phyloP scores from a whole-genome alignment of 2,797 vertebrate genomes.

The Rhinatrema bivittatum region DNA sequence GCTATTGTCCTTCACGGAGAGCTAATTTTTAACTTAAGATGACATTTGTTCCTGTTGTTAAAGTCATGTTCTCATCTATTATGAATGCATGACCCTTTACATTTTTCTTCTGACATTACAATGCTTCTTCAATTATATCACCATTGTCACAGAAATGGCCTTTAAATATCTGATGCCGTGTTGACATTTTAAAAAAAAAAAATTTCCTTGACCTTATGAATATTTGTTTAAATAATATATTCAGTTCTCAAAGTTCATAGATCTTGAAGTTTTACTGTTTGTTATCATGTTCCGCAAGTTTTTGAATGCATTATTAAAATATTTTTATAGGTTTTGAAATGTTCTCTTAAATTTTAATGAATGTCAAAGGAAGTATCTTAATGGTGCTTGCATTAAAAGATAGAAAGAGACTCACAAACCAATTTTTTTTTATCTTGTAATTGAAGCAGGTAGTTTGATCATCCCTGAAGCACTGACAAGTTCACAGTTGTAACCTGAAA shows the following conservation, averaged over 20 bases:
- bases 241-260: conserved; percentile 8
- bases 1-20: too few species aligned
- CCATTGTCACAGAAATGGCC: neutral
- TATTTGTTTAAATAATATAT: conserved; percentile 5
- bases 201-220: neutral
- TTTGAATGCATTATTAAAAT: neutral
- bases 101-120: neutral
- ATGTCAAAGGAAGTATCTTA: neutral
- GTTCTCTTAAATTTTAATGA: neutral
- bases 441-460: conserved; percentile 2
- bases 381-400: neutral
- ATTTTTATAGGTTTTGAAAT: neutral
- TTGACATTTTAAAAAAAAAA: conserved; percentile 3
- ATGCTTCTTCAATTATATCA: neutral
- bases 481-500: too few species aligned
- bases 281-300: conserved; percentile 3
- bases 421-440: conserved; percentile 9
- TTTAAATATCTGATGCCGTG: neutral
- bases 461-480: too few species aligned
- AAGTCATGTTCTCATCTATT: too few species aligned
- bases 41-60: too few species aligned
- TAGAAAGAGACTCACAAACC: neutral
- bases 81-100: too few species aligned
- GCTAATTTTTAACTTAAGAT: too few species aligned
- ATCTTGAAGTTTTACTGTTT: neutral